These are phyloP conservation scores for Lophochroa leadbeateri DNA, from an alignment of 2,113 vertebrate species.

Conservation along the genomic window DNA sequence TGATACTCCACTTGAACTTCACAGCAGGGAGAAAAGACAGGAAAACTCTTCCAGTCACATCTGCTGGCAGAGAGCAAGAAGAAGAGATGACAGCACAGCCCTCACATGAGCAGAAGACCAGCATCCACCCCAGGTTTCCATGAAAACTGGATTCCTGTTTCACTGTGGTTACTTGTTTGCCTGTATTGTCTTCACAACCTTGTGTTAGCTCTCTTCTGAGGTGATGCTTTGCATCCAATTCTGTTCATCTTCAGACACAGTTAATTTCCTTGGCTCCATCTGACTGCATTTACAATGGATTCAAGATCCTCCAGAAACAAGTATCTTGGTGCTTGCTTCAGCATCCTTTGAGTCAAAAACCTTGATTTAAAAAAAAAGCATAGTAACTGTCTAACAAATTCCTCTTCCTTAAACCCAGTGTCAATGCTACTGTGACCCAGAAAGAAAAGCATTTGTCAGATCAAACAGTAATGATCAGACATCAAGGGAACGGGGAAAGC, in stretches of 20 bases:
- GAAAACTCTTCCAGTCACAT: background rate
- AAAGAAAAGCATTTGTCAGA: background rate
- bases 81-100: background rate
- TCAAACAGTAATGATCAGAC: background rate
- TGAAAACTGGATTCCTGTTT: background rate
- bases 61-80: background rate
- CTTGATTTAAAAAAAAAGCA: background rate
- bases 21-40: background rate
- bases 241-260: background rate
- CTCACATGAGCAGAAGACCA: background rate
- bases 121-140: background rate
- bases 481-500: background rate
- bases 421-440: background rate
- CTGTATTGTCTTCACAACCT: rapidly evolving
- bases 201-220: background rate
- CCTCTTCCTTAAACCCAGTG: background rate
- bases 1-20: background rate
- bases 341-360: background rate
- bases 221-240: background rate
- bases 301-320: background rate
- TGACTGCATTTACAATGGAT: background rate
- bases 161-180: background rate
- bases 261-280: background rate
- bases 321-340: background rate
- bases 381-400: background rate